A percentile compares a stretch with the other conserved stretches of the same genome.
phyloP scores from a whole-genome alignment of 1,140 invertebrate genomes.

The Drosophila pseudoananassae region DNA sequence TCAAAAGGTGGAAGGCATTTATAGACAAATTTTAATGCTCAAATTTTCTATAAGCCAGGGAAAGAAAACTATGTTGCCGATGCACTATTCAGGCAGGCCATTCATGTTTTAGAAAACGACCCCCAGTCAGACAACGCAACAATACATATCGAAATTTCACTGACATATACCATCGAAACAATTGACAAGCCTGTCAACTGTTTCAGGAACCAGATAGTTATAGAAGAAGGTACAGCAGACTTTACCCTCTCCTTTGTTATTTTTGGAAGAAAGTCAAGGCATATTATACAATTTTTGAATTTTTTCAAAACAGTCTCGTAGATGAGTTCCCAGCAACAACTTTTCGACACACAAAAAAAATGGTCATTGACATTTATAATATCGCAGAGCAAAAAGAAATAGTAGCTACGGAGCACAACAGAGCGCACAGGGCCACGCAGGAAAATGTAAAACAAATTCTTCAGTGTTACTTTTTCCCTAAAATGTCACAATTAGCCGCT shows the following conservation, averaged over 20 bases:
- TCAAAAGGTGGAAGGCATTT: slow-evolving; percentile 24
- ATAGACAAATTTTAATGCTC: slow-evolving; percentile 8
- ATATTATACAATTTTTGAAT: not conserved
- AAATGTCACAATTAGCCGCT: not conserved
- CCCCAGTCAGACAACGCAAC: too few species aligned
- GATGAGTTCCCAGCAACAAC: not conserved
- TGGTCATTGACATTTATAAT: not conserved
- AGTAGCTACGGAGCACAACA: not conserved
- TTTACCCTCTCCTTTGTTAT: not conserved
- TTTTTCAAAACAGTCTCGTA: too few species aligned
- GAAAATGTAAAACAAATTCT: slow-evolving; percentile 12
- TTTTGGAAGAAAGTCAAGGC: too few species aligned
- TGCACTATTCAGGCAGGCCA: not conserved
- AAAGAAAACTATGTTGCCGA: slow-evolving; percentile 12
- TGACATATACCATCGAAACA: too few species aligned
- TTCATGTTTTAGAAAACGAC: too few species aligned
- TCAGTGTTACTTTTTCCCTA: slow-evolving; percentile 8
- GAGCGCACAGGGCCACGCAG: slow-evolving; percentile 5
- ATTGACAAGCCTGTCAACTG: too few species aligned
- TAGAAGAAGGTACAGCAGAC: too few species aligned
- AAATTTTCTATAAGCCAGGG: slow-evolving; percentile 8
- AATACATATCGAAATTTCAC: too few species aligned
- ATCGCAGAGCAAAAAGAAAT: too few species aligned
- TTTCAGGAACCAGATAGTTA: too few species aligned
- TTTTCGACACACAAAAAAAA: slow-evolving; percentile 10